phyloP scores from a whole-genome alignment of 1,140 invertebrate species.

The Portunus trituberculatus region DNA sequence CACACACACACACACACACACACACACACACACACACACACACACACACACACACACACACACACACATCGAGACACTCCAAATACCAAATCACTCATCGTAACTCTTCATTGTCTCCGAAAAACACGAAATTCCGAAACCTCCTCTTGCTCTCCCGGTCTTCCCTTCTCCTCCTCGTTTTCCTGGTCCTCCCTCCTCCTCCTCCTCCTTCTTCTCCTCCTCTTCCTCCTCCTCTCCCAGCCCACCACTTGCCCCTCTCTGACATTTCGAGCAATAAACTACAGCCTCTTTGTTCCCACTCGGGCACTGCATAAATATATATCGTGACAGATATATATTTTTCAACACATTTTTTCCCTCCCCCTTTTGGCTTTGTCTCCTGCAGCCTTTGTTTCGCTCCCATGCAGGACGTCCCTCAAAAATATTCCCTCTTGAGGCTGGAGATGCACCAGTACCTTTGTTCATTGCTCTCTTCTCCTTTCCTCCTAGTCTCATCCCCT shows the following conservation, averaged over 20 bases:
- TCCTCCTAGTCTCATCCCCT: too few species aligned
- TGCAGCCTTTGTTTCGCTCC: background rate
- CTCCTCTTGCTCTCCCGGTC: background rate
- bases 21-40: background rate
- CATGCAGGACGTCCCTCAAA: background rate
- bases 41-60: slow-evolving; percentile 52
- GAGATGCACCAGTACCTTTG: too few species aligned
- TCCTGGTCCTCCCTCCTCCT: background rate
- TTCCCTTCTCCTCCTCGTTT: background rate
- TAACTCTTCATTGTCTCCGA: background rate
- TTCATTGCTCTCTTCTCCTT: too few species aligned
- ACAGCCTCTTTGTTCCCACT: background rate
- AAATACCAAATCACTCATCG: background rate
- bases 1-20: background rate
- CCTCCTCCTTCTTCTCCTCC: background rate
- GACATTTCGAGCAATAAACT: slow-evolving; percentile 4
- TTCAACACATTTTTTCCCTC: background rate
- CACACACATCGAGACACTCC: slow-evolving; percentile 42
- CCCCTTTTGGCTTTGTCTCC: background rate
- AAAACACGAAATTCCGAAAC: background rate
- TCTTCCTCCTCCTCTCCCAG: background rate
- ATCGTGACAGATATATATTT: slow-evolving; percentile 9
- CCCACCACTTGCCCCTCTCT: background rate
- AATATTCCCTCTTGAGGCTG: too few species aligned
- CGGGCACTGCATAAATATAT: background rate